Conservation (phyloP, 2,888 invertebrate genomes). For the Eupithecia subumbrata region DNA sequence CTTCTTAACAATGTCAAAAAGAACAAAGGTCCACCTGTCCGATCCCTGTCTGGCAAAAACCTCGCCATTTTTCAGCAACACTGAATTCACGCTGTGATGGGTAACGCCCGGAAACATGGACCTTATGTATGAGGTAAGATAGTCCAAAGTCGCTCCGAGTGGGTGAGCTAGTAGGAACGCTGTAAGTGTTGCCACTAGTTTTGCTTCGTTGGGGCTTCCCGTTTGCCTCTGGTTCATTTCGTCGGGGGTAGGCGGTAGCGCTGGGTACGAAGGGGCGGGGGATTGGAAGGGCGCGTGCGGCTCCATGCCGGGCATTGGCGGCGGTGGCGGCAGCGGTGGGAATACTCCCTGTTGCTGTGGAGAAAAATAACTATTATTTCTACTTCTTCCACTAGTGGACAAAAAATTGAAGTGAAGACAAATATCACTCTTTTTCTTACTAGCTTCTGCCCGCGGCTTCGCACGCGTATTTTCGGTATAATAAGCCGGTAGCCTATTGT, state of each 20-base stretch:
- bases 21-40: constrained; percentile 63
- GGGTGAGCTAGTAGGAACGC: constrained; percentile 74
- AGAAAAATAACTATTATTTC: neutral
- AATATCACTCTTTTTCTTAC: no score
- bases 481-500: no score
- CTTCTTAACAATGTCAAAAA: constrained; percentile 61
- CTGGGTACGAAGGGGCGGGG: constrained; percentile 44
- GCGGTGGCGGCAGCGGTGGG: constrained; percentile 54
- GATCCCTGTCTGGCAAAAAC: constrained; percentile 62
- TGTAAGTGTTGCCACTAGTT: constrained; percentile 71
- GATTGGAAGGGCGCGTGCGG: constrained; percentile 33
- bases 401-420: no score
- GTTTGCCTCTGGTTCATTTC: constrained; percentile 9
- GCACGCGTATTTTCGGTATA: no score
- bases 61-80: constrained; percentile 62
- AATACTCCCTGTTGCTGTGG: constrained; percentile 35
- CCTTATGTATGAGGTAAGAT: constrained; percentile 66
- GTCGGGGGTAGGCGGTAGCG: constrained; percentile 45
- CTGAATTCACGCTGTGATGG: constrained; percentile 56
- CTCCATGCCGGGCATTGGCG: constrained; percentile 40
- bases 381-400: no score
- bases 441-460: no score
- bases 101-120: constrained; percentile 61
- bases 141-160: constrained; percentile 66
- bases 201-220: constrained; percentile 55